Evolutionary conservation across 2,888 invertebrate genomes (phyloP).

Genomic region (Agrochola litura): DNA sequence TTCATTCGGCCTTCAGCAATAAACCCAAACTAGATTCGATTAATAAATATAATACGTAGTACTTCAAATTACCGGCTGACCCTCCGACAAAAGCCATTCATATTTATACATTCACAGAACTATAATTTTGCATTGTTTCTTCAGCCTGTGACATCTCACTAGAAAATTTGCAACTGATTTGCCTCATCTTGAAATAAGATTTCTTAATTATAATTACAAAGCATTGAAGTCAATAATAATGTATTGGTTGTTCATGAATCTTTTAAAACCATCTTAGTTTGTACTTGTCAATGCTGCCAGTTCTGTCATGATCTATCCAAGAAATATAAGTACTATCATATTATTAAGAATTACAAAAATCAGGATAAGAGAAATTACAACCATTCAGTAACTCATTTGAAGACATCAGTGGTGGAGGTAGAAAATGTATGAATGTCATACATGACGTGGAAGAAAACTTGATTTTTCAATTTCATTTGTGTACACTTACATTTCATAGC

Average conservation of each 20-base stretch:
- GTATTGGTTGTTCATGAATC: constrained; percentile 44
- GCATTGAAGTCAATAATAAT: constrained; percentile 44
- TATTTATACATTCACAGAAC: constrained; percentile 53
- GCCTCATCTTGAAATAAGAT: constrained; percentile 48
- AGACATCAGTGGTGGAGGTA: constrained; percentile 54
- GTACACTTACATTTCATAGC: neutral
- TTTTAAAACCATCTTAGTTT: constrained; percentile 55
- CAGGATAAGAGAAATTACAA: constrained; percentile 45
- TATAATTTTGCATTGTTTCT: constrained; percentile 52
- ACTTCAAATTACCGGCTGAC: constrained; percentile 45
- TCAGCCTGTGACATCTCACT: constrained; percentile 64
- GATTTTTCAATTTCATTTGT: neutral
- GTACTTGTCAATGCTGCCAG: constrained; percentile 67
- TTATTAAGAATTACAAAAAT: constrained; percentile 30
- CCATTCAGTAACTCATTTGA: constrained; percentile 48
- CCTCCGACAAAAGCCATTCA: constrained; percentile 40
- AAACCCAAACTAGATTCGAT: constrained; percentile 59
- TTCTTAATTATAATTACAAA: constrained; percentile 67
- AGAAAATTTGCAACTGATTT: constrained; percentile 52
- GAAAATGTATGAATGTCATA: constrained; percentile 19
- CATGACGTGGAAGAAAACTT: constrained; percentile 6
- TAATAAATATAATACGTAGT: constrained; percentile 62
- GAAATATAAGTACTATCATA: constrained; percentile 47
- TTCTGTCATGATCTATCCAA: constrained; percentile 37
- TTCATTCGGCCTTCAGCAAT: constrained; percentile 44